Evolutionary conservation across 2,888 invertebrate genomes (phyloP).

Genomic region (Seladonia tumulorum): DNA sequence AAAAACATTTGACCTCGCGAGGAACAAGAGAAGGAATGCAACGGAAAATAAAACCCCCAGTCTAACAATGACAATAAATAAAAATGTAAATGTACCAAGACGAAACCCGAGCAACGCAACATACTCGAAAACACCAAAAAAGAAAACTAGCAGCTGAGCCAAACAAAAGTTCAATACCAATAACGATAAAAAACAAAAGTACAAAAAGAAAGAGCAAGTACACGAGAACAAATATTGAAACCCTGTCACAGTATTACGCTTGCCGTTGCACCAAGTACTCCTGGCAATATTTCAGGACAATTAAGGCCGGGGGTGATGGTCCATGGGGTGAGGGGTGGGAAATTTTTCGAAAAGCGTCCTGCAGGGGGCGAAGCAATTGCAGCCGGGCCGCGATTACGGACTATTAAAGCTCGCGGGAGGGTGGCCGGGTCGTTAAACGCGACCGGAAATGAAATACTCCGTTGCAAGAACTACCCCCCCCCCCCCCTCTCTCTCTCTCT

Average conservation of each 20-base stretch:
- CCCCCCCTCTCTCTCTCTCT: too few relatives aligned
- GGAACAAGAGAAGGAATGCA: background rate
- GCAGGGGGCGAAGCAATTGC: background rate
- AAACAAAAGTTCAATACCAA: background rate
- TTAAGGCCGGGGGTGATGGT: background rate
- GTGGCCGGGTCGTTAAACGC: slow-evolving; percentile 26
- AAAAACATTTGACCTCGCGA: too few relatives aligned
- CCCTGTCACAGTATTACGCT: slow-evolving; percentile 14
- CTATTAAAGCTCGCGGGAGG: slow-evolving; percentile 8
- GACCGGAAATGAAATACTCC: slow-evolving; percentile 42
- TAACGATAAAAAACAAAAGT: background rate
- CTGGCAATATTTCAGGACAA: slow-evolving; percentile 13
- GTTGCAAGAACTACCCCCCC: slow-evolving; percentile 15
- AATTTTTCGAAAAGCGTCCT: slow-evolving; percentile 8
- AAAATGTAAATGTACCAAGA: background rate
- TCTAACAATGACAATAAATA: background rate
- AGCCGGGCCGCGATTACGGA: background rate
- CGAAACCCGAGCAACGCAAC: too few relatives aligned
- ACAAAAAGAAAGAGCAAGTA: background rate
- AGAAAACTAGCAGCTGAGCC: background rate
- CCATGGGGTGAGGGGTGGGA: too few relatives aligned
- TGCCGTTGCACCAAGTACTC: background rate
- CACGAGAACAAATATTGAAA: background rate
- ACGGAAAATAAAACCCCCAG: too few relatives aligned
- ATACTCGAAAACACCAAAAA: background rate